phyloP scores from a whole-genome alignment of 2,888 invertebrate species.

The Callyntrura sp. region DNA sequence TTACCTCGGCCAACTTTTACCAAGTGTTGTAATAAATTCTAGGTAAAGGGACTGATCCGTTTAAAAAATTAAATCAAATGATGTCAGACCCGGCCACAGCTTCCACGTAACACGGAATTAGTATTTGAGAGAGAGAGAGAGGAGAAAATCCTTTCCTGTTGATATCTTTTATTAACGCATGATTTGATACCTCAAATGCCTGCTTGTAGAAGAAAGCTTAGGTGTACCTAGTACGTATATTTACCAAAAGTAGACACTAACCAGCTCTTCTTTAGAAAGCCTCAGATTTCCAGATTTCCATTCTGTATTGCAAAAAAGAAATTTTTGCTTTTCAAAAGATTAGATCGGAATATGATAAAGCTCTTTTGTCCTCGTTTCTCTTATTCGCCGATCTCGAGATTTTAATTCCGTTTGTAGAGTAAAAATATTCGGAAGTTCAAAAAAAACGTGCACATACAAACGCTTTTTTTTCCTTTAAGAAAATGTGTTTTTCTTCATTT shows the following conservation, averaged over 20 bases:
- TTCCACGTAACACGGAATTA: not conserved
- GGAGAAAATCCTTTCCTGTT: not conserved
- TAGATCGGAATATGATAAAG: not conserved
- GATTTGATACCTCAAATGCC: not conserved
- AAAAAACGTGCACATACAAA: not conserved
- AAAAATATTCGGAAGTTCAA: slow-evolving; percentile 29
- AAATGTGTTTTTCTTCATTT: not conserved
- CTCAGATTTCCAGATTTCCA: not conserved
- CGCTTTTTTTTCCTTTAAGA: not conserved
- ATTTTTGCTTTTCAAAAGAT: not conserved
- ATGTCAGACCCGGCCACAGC: not conserved
- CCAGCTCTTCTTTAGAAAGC: not conserved
- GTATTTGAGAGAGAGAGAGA: not conserved
- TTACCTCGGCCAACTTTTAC: slow-evolving; percentile 31
- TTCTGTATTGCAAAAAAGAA: not conserved
- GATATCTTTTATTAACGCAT: not conserved
- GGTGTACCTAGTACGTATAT: not conserved
- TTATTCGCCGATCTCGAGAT: not conserved
- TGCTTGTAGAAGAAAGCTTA: too few species aligned
- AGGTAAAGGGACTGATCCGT: slow-evolving; percentile 10
- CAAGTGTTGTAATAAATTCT: slow-evolving; percentile 15
- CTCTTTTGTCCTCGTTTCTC: not conserved
- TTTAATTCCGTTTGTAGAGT: not conserved
- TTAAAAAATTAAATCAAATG: slow-evolving; percentile 3
- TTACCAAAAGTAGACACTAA: not conserved